A percentile compares a stretch with the other conserved stretches of the same genome.
Evolutionary conservation across 2,797 vertebrate species (phyloP).

Genomic region (Rallus crepitans): DNA sequence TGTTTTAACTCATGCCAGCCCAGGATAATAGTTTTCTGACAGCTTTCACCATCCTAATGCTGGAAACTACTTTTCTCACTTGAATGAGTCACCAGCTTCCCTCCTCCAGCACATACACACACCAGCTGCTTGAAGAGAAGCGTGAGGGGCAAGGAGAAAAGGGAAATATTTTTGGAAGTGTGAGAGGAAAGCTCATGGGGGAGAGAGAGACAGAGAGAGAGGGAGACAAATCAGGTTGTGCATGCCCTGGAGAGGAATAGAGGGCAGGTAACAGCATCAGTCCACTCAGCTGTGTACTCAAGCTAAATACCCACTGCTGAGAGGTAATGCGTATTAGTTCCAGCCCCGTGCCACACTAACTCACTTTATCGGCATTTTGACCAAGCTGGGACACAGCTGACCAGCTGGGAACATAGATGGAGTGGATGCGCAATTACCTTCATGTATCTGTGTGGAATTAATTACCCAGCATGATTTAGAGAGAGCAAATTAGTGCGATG

Average conservation of each 20-base stretch:
- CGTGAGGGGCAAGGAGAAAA: conserved; percentile 14
- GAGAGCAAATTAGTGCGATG: not conserved
- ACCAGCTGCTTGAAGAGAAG: conserved; percentile 39
- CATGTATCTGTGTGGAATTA: not conserved
- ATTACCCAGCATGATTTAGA: not conserved
- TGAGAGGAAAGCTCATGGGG: not conserved
- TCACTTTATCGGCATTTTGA: conserved; percentile 29
- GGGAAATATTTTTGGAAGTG: not conserved
- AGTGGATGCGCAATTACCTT: not conserved
- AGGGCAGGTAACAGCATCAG: not conserved
- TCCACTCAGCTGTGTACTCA: not conserved
- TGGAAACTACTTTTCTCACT: conserved; percentile 55
- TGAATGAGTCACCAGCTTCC: conserved; percentile 57
- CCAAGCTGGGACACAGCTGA: not conserved
- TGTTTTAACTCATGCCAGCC: conserved; percentile 39
- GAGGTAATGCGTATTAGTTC: not conserved
- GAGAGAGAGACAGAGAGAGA: not conserved
- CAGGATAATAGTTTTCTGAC: conserved; percentile 39
- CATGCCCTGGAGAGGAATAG: not conserved
- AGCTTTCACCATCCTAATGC: conserved; percentile 18
- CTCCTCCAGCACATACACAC: not conserved
- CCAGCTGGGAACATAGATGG: not conserved
- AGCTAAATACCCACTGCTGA: not conserved
- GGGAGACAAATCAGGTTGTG: not conserved
- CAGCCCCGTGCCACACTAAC: not conserved